Conservation (phyloP, 2,113 vertebrate genomes). For the Kryptolebias marmoratus region DNA sequence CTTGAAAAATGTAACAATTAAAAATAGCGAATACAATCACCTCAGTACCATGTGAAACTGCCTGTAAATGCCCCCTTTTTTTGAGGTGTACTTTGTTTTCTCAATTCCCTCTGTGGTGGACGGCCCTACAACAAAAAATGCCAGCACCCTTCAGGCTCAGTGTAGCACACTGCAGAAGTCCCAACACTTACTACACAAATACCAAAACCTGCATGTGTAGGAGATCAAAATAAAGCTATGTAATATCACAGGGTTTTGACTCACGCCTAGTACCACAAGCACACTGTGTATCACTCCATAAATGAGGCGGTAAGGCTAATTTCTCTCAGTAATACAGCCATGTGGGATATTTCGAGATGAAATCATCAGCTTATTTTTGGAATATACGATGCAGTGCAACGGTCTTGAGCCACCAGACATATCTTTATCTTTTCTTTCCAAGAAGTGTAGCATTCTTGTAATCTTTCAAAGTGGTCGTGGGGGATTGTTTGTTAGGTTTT, state of each 20-base stretch:
- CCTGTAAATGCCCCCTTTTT: background rate
- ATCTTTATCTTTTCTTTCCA: background rate
- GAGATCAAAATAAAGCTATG: background rate
- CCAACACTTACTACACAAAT: slow-evolving; percentile 18
- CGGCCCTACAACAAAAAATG: background rate
- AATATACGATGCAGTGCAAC: background rate
- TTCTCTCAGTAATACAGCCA: background rate
- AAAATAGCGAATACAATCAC: background rate
- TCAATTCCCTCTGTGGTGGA: background rate
- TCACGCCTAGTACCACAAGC: slow-evolving; percentile 8
- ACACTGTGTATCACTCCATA: background rate
- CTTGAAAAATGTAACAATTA: background rate
- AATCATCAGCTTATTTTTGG: background rate
- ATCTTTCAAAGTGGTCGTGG: background rate
- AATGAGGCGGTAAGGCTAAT: slow-evolving; percentile 2
- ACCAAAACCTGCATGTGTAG: slow-evolving; percentile 10
- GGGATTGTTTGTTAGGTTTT: too few species aligned
- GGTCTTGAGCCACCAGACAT: background rate
- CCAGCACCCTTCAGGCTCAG: background rate
- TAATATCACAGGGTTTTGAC: slow-evolving; percentile 5
- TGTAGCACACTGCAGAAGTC: background rate
- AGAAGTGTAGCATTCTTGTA: background rate
- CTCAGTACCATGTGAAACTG: background rate
- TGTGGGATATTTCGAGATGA: slow-evolving; percentile 11
- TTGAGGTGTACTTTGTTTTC: background rate